Evolutionary conservation across 2,888 invertebrate genomes (phyloP).

Genomic region (Trachelus iudaicus): DNA sequence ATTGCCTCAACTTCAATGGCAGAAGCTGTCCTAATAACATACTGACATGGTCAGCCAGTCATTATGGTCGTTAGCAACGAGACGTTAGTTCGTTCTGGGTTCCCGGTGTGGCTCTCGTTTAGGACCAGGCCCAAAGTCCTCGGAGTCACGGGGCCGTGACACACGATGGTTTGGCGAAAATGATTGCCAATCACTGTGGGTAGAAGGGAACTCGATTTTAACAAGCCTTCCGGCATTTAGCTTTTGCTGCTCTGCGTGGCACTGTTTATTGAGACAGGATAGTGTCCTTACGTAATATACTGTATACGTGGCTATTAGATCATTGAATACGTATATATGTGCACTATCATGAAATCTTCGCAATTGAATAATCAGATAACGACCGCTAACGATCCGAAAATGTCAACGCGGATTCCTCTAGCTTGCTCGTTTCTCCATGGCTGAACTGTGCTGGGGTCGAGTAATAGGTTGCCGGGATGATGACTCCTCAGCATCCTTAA

Average conservation of each 20-base stretch:
- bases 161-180: not conserved
- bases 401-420: not conserved
- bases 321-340: not conserved
- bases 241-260: not conserved
- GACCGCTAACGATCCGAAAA: not conserved
- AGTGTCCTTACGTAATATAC: not conserved
- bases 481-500: not conserved
- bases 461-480: not conserved
- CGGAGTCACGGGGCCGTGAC: not conserved
- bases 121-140: not conserved
- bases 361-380: not conserved
- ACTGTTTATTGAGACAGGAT: not conserved
- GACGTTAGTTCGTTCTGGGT: constrained; percentile 6
- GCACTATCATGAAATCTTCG: not conserved
- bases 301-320: not conserved
- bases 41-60: constrained; percentile 12
- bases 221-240: not conserved
- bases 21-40: constrained; percentile 21
- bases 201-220: not conserved
- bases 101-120: not conserved
- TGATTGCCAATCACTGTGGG: not conserved
- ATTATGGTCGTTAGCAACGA: constrained; percentile 9
- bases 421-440: not conserved
- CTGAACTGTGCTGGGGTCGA: not conserved
- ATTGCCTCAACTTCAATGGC: constrained; percentile 1